Evolutionary conservation across 2,113 vertebrate genomes (phyloP).

Genomic region (Pandion haliaetus): DNA sequence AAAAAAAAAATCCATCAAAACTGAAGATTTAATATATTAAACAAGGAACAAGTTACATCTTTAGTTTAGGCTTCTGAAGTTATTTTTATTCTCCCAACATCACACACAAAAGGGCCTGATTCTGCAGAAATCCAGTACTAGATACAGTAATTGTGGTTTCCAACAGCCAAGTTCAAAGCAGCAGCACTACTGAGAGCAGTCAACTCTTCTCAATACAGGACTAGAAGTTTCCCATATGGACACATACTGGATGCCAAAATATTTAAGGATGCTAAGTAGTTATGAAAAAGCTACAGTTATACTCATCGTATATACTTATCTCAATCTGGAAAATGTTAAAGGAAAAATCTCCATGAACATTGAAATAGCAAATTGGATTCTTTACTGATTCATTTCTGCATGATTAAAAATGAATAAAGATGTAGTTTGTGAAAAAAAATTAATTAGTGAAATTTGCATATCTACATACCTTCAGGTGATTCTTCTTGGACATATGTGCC

Average conservation of each 20-base stretch:
- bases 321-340: neutral
- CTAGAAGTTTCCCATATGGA: neutral
- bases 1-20: neutral
- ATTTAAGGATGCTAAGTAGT: neutral
- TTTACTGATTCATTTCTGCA: neutral
- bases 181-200: neutral
- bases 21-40: neutral
- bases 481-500: constrained; percentile 98
- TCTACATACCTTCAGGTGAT: constrained; percentile 90
- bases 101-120: neutral
- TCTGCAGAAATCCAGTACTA: neutral
- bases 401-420: neutral
- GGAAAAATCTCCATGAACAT: neutral
- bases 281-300: neutral
- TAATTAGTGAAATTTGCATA: neutral
- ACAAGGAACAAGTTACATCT: neutral
- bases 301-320: neutral
- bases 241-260: neutral
- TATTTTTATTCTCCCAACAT: neutral
- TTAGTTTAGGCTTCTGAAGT: neutral
- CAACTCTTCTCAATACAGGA: neutral
- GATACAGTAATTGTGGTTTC: neutral
- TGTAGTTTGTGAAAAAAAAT: fast-evolving
- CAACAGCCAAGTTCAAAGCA: neutral
- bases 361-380: neutral